A percentile compares a stretch with the other conserved stretches of the same genome.
phyloP scores from a whole-genome alignment of 2,113 vertebrate genomes.

The Psephotus haematonotus region DNA sequence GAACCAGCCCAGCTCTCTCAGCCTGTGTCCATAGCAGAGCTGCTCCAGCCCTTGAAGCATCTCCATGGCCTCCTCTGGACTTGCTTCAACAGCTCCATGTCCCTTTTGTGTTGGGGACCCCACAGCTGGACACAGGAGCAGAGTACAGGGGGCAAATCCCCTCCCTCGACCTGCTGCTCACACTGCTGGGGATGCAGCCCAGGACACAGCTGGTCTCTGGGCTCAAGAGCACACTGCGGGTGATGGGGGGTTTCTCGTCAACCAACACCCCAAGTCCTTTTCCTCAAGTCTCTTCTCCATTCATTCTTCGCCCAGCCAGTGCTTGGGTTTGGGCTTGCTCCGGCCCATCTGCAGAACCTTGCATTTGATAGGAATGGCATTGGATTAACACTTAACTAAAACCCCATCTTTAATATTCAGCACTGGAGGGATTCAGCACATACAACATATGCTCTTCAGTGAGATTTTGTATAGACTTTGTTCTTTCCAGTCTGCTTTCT shows the following conservation, averaged over 20 bases:
- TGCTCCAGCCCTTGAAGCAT: not conserved
- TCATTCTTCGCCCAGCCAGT: not conserved
- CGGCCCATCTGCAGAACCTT: not conserved
- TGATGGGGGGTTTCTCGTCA: not conserved
- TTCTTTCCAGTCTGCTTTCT: not conserved
- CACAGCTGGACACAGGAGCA: not conserved
- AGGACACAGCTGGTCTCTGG: not conserved
- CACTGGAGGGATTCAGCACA: fast-evolving
- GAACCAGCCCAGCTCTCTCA: not conserved
- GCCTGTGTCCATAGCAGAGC: no score
- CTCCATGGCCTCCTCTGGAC: not conserved
- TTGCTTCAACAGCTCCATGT: not conserved
- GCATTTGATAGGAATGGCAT: fast-evolving
- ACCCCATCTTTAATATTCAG: no score
- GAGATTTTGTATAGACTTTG: not conserved
- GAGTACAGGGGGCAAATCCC: not conserved
- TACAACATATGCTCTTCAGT: not conserved
- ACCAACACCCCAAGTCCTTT: not conserved
- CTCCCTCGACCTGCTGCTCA: not conserved
- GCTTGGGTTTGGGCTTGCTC: not conserved
- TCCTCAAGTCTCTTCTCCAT: not conserved
- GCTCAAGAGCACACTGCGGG: not conserved
- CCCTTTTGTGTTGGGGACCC: not conserved
- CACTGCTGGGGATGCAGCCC: not conserved
- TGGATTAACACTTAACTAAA: fast-evolving